These are phyloP conservation scores for Tricholaema leucomelas DNA, from an alignment of 2,113 vertebrate genomes.

Conservation along the genomic window DNA sequence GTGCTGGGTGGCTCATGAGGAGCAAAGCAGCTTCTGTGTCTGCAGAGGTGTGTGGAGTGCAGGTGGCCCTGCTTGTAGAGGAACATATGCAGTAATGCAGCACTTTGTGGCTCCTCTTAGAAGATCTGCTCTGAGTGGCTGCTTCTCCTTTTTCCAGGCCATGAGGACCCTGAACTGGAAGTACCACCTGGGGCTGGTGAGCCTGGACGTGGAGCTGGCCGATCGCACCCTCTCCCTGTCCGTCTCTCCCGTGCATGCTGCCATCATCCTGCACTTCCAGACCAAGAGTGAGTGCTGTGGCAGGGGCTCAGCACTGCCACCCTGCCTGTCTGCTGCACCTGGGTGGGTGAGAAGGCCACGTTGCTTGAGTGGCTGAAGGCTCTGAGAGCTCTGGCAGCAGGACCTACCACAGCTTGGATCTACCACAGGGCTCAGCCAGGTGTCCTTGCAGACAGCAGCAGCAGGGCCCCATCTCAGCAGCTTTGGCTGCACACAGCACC, in stretches of 20 bases:
- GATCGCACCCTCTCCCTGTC: slow-evolving; percentile 90
- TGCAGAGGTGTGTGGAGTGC: background rate
- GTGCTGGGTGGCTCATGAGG: background rate
- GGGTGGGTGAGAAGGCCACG: accelerated
- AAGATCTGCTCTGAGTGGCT: background rate
- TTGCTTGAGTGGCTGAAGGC: background rate
- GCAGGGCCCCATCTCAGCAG: background rate
- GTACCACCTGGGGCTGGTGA: slow-evolving; percentile 92
- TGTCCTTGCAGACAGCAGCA: background rate
- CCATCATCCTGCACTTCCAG: slow-evolving; percentile 96
- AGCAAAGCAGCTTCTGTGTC: background rate
- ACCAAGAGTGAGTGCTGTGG: slow-evolving; percentile 78
- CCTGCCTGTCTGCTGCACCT: background rate
- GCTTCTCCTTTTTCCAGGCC: slow-evolving; percentile 76
- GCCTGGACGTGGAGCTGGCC: slow-evolving; percentile 91
- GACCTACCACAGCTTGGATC: background rate
- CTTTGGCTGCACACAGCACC: background rate
- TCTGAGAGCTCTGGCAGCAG: background rate
- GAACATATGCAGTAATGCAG: background rate
- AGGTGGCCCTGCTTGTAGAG: background rate
- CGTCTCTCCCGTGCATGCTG: slow-evolving; percentile 91
- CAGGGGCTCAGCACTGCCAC: accelerated
- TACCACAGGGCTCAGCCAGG: background rate
- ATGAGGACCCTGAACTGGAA: slow-evolving; percentile 99
- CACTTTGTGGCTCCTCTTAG: background rate